Base-by-base conservation (phyloP, 1,140 invertebrate species). In the Orius insidiosus region DNA sequence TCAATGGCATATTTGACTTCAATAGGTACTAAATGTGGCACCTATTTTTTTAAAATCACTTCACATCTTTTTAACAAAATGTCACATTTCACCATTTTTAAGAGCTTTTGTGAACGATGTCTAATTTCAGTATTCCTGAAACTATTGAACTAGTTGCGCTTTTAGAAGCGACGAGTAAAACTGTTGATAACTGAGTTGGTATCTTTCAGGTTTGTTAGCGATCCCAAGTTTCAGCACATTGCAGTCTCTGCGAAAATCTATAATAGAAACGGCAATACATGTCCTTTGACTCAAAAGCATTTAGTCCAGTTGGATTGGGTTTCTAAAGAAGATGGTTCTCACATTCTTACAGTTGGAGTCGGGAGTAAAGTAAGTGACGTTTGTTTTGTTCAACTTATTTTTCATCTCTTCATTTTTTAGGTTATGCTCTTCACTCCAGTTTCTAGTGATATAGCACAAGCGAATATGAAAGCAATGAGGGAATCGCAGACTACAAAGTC, bases 241-340 rank as follows among this genome's bases (percentile, higher is more conserved):
- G 1, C 86, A 92, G 52, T 89, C 85, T 1, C 62, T 94, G 18
- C 69, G 83, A 32, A 85, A 82, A 59, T 86, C 82, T 18, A 92
- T 92, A 4, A 82, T 83, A 48, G 87, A 93, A 85, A 87, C 58
- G 85, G 85, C 0, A 89, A 89, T 57, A 87, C 85, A 0, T 89
- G 83, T 57, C 82, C 84, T 0, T 57, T 89, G 1, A 86, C 83
- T 0, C 84, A 87, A 57, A 87, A 87, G 62, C 81, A 85, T 62
- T 61, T 85, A 3, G 57, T 98, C 1, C 89, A 95, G 58, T 63
- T 99, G 24, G 95, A 98, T 65, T 99, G 95, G 95, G 93, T 97
- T 2, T 96, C 93, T 0, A 94, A 94, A 53, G 94, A 98, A 60
- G 94, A 99, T 64, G 95, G 95, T 2, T 92, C 89, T 0, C 94